Conservation (phyloP, 2,797 vertebrate genomes). For the Leptatherina wallacei region DNA sequence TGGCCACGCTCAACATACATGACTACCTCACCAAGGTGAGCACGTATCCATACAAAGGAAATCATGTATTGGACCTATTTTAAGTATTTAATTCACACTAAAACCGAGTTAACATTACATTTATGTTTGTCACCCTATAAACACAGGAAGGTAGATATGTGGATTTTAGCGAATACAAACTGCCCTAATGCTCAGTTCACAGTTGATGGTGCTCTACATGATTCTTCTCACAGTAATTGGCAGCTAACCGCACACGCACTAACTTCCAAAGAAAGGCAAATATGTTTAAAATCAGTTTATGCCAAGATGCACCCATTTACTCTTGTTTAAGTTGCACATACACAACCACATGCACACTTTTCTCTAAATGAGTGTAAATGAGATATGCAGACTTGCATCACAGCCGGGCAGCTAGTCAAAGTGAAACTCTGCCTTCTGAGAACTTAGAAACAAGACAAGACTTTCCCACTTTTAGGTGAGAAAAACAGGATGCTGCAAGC, state of each 20-base stretch:
- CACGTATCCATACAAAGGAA: slow-evolving; percentile 1
- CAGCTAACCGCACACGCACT: not conserved
- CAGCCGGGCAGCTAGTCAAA: slow-evolving; percentile 57
- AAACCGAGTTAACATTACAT: not conserved
- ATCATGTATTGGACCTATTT: not conserved
- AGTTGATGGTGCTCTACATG: slow-evolving; percentile 8
- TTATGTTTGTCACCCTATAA: not conserved
- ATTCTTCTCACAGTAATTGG: slow-evolving; percentile 9
- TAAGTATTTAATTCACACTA: not conserved
- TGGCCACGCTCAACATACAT: slow-evolving; percentile 96
- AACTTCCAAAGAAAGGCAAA: slow-evolving; percentile 12
- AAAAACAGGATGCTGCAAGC: slow-evolving; percentile 69
- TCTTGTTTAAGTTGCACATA: slow-evolving; percentile 17
- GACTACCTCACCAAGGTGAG: slow-evolving; percentile 97
- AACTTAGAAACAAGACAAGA: slow-evolving; percentile 40
- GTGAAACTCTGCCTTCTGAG: slow-evolving; percentile 66
- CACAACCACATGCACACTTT: slow-evolving; percentile 11
- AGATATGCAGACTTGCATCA: slow-evolving; percentile 39
- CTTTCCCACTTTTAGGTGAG: slow-evolving; percentile 64
- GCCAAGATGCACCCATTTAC: slow-evolving; percentile 16
- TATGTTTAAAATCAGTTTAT: slow-evolving; percentile 43
- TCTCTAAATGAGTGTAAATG: slow-evolving; percentile 57
- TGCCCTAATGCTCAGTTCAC: slow-evolving; percentile 22
- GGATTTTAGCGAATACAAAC: not conserved
- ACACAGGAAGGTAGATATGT: not conserved